phyloP scores from a whole-genome alignment of 1,140 invertebrate species.

The Chelonus insularis region DNA sequence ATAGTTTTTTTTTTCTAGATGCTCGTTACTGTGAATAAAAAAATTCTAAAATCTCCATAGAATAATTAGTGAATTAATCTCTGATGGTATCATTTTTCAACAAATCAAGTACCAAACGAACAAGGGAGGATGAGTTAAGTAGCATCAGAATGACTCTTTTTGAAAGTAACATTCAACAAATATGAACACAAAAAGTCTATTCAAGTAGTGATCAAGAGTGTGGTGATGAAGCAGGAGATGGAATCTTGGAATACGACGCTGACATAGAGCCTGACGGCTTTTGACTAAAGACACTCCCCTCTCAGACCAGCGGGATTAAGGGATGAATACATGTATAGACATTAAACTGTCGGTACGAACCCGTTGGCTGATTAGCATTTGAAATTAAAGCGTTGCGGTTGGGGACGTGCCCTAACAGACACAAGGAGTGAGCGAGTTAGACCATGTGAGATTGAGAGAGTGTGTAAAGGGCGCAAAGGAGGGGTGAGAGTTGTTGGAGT shows the following conservation, averaged over 20 bases:
- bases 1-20: no score
- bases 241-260: not conserved
- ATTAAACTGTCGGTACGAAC: slow-evolving; percentile 45
- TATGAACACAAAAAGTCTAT: not conserved
- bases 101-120: no score
- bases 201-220: not conserved
- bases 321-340: slow-evolving; percentile 50
- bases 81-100: no score
- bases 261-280: slow-evolving; percentile 26
- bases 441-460: not conserved
- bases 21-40: no score
- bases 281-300: slow-evolving; percentile 38
- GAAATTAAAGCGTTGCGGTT: slow-evolving; percentile 57
- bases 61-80: no score
- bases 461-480: not conserved
- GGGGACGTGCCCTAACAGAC: slow-evolving; percentile 26
- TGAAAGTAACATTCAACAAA: no score
- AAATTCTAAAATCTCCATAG: no score
- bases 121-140: no score
- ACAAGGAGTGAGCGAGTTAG: slow-evolving; percentile 31
- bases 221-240: not conserved
- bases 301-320: slow-evolving; percentile 36
- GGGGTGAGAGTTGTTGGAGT: slow-evolving; percentile 2
- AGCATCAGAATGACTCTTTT: no score
- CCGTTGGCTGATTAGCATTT: slow-evolving; percentile 53